Conservation (phyloP, 2,797 vertebrate genomes). For the Pangasius krempfi region DNA sequence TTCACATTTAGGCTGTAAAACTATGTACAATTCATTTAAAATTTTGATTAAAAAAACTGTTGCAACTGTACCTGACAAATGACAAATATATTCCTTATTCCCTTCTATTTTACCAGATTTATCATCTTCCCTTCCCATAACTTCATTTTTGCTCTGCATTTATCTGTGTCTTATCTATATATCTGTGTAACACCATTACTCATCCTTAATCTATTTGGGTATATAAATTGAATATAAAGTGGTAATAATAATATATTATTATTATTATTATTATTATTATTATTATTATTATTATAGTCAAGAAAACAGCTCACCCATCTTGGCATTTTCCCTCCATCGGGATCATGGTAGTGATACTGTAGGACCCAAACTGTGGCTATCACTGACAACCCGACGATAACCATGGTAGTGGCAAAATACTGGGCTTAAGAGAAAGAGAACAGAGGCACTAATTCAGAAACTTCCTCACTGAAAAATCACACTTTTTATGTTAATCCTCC, state of each 20-base stretch:
- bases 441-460: neutral
- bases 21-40: neutral
- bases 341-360: conserved; percentile 79
- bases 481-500: neutral
- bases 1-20: neutral
- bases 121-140: too few relatives aligned
- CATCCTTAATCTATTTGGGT: neutral
- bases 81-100: too few relatives aligned
- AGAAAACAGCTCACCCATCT: conserved; percentile 71
- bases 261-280: neutral
- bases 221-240: neutral
- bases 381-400: conserved; percentile 79
- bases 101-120: too few relatives aligned
- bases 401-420: conserved; percentile 81
- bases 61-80: too few relatives aligned
- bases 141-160: conserved; percentile 22
- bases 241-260: neutral
- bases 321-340: conserved; percentile 79
- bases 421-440: conserved; percentile 68
- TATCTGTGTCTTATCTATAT: neutral
- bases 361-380: conserved; percentile 79
- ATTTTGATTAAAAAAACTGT: too few relatives aligned
- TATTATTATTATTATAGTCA: neutral
- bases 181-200: neutral
- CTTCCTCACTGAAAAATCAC: neutral